Base-by-base conservation (phyloP, 2,113 vertebrate species). In the Crotalus tigris region DNA sequence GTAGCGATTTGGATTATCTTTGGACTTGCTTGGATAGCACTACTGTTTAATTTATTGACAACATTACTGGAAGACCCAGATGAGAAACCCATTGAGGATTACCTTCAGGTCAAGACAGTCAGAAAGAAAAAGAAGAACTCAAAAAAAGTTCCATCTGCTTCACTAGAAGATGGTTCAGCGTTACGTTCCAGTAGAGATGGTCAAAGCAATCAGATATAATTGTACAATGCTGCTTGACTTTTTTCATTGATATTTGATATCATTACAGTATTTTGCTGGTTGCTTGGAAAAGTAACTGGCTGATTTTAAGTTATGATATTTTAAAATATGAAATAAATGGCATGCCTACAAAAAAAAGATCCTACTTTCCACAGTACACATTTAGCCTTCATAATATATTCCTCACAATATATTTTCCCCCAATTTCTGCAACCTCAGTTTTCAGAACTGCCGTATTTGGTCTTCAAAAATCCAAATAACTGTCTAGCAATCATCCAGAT, bases 11-110 rank as follows among this genome's bases (percentile, higher is more conserved):
- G 97, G 98, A 97, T 97, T 94, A 91, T 96, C 17, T 98, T 97
- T 10, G 97, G 97, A 33, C 97, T 98, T 93, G 95, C 96, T 87
- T 98, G 97, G 97, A 96, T 97, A 89, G 96, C 97, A 86, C 94
- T 98, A 46, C 93, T 98, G 3, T 97, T 98, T 94, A 96, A 97
- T 94, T 94, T 98, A 89, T 85, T 98, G 95, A 97, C 93, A 95
- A 96, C 94, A 0, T 10, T 96, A 55, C 57, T 97, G 24, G 96
- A 97, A 95, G 96, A 97, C 64, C 96, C 96, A 24, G 95, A 97
- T 95, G 97, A 95, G 95, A 97, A 96, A 92, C 94, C 97, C 87
- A 94, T 88, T 90, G 94, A 96, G 93, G 95, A 97, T 94, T 93
- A 96, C 58, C 95, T 96, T 49, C 89, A 96, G 85, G 96, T 93